Base-by-base conservation (phyloP, 2,888 invertebrate species). In the Dryococelus australis region DNA sequence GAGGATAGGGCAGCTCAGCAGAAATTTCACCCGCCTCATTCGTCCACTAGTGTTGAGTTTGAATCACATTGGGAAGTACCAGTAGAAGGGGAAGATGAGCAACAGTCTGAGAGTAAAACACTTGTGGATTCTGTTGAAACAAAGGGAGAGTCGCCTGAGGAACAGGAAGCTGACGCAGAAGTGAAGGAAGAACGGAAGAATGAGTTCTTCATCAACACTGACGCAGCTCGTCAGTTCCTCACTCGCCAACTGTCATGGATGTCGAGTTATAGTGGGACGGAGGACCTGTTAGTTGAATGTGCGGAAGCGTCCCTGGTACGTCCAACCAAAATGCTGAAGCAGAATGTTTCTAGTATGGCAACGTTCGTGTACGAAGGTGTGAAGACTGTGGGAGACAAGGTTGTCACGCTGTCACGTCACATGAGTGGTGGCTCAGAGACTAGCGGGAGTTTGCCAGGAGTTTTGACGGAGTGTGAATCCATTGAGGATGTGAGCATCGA, bases 201-300 rank as follows among this genome's bases (percentile, higher is more conserved):
- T 90, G 95, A 95, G 90, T 95, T 96, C 90, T 95, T 96, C 91
- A 95, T 96, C n/a, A 96, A 96, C 91, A 96, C 96, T 47, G 96
- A 96, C 92, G 96, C 96, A 84, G 96, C 97, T 6, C 94, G 95
- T 90, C 96, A 97, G 90, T 97, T 96, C 92, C 92, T 97, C 86
- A 96, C 96, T 27, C 94, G 95, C 90, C 97, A 97, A 90, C 92
- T 96, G 28, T 96, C 96, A 2, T 96, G 96, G 95, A 95, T 96
- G 86, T 95, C 96, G 16, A 92, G 92, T 1, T 92, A 92, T 53
- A 92, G 92, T n/a, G 92, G 91, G 86, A 92, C 94, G 13, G 96
- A 96, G 91, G 95, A 96, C 90, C 94, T 95, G 90, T 92, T 95
- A 85, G 94, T 94, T 35, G 95, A 96, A 91, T 95, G 94, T 90